Base-by-base conservation (phyloP, 2,888 invertebrate species). In the Lysandra coridon region DNA sequence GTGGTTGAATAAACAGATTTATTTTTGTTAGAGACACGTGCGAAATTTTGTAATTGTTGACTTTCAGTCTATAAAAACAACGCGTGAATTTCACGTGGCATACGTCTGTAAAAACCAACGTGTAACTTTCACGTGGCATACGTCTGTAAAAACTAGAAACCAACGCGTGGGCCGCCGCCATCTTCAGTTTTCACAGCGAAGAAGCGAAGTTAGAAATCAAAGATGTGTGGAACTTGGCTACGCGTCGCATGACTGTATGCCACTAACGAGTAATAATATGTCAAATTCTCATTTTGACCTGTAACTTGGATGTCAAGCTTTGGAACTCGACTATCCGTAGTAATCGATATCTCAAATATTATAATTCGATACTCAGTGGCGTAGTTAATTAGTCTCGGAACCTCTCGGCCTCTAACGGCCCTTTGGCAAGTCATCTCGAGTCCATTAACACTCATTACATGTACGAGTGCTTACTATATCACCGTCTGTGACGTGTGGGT, bases 371-470 rank as follows among this genome's bases (percentile, higher is more conserved):
- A 49, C 75, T 75, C 75, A 69, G 33, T 37, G 69, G 69, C 69
- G 69, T 37, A 69, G 69, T 69, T 69, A 69, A 69, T 69, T 69
- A 69, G 33, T 14, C 14, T 69, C 69, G 5, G 57, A 14, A 57
- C 57, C 69, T 69, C 69, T 75, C 30, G 44, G 49, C 30, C 49
- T 17, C 57, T 17, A 53, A 76, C 30, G 49, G 76, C 75, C 23
- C 44, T 76, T 76, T 76, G 53, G 30, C 23, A 76, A 76, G 76
- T 75, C 76, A 76, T 76, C 57, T 57, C 53, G 76, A 30, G 53
- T 76, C 76, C 76, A 76, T 76, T 76, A 75, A 53, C 49, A 33
- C 53, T 76, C 76, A 76, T 76, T 76, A 76, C 49, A 57, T 53
- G 76, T 33, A 57, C 76, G 49, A 57, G 53, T 30, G 76, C 76